Conservation (phyloP, 2,888 invertebrate species). For the Chymomyza amoena region DNA sequence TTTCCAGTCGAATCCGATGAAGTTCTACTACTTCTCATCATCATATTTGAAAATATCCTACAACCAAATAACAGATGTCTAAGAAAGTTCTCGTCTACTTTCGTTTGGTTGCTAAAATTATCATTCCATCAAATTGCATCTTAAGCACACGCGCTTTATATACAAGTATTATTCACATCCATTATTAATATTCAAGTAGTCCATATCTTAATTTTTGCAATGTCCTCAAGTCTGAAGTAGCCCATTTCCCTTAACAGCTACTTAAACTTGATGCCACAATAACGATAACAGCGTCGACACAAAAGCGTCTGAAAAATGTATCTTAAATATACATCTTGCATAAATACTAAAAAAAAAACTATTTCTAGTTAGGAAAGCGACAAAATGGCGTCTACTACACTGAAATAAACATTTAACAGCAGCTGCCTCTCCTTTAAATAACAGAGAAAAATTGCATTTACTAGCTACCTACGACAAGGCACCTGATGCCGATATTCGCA, state of each 20-base stretch:
- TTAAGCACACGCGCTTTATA: neutral
- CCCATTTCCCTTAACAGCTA: neutral
- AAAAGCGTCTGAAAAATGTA: neutral
- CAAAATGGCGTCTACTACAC: neutral
- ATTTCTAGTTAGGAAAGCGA: neutral
- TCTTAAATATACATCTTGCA: neutral
- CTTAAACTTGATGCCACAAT: neutral
- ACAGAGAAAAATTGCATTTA: neutral
- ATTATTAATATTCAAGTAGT: neutral
- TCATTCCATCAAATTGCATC: neutral
- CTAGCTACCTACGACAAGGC: conserved; percentile 15
- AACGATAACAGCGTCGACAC: neutral
- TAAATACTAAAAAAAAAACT: neutral
- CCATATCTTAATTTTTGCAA: neutral
- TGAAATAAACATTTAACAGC: neutral
- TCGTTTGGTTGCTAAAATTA: too few species aligned
- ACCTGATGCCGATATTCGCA: conserved; percentile 41
- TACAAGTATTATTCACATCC: neutral
- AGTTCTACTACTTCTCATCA: too few species aligned
- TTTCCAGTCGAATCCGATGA: too few species aligned
- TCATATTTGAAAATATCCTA: too few species aligned
- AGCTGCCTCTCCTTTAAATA: neutral
- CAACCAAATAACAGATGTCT: too few species aligned
- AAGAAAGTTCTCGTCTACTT: too few species aligned
- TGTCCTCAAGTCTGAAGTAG: neutral